Conservation (phyloP, 1,140 invertebrate genomes). For the Antheraea pernyi region DNA sequence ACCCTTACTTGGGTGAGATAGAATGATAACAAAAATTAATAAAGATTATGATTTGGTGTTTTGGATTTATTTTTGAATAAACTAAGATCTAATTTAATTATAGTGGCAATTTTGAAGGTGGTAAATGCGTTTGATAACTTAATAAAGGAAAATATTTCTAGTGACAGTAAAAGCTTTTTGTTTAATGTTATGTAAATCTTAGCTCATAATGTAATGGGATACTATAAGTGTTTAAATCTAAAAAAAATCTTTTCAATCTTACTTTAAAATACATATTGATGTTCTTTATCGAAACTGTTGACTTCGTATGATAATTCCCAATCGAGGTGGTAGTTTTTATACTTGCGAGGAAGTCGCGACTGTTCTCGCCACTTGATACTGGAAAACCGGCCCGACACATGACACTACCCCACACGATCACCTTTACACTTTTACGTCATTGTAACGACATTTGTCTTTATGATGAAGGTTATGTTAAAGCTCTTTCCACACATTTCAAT, state of each 20-base stretch:
- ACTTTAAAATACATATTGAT: slow-evolving; percentile 72
- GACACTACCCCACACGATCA: slow-evolving; percentile 57
- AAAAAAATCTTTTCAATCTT: slow-evolving; percentile 26
- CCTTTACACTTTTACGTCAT: slow-evolving; percentile 53
- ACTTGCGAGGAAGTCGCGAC: slow-evolving; percentile 38
- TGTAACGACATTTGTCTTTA: slow-evolving; percentile 44
- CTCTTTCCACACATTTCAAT: slow-evolving; percentile 14
- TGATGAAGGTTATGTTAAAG: slow-evolving; percentile 57
- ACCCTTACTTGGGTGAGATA: too few relatives aligned
- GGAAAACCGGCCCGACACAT: slow-evolving; percentile 59
- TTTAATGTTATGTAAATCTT: too few relatives aligned
- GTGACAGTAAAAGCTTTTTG: too few relatives aligned
- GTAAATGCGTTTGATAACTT: too few relatives aligned
- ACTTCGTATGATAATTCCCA: slow-evolving; percentile 58
- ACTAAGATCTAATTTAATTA: too few relatives aligned
- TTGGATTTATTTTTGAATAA: too few relatives aligned
- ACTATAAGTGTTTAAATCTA: neutral
- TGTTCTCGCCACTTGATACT: slow-evolving; percentile 46
- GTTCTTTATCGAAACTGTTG: slow-evolving; percentile 48
- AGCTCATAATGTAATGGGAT: too few relatives aligned
- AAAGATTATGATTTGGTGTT: too few relatives aligned
- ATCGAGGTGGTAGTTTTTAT: slow-evolving; percentile 66
- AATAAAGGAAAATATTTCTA: too few relatives aligned
- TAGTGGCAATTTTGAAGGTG: too few relatives aligned
- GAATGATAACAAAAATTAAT: too few relatives aligned